phyloP scores from a whole-genome alignment of 2,113 vertebrate genomes.

The Loxodonta africana region DNA sequence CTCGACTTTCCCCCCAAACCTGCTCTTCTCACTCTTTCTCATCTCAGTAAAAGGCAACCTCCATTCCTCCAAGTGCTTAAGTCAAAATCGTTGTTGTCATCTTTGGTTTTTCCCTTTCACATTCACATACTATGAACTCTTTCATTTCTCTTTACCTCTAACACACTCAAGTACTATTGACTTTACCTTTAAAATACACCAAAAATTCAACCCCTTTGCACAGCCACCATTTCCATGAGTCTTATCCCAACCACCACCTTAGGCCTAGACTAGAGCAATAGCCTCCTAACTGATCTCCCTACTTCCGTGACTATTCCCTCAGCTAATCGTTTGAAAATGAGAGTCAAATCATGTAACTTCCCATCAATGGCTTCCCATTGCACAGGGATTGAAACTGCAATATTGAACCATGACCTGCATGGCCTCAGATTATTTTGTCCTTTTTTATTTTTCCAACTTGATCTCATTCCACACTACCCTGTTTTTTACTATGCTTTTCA shows the following conservation, averaged over 20 bases:
- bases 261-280: not conserved
- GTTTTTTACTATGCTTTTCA: not conserved
- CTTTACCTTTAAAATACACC: not conserved
- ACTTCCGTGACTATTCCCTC: not conserved
- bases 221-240: not conserved
- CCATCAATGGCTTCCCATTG: not conserved
- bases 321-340: not conserved
- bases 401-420: not conserved
- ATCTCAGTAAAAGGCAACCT: not conserved
- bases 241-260: not conserved
- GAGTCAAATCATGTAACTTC: not conserved
- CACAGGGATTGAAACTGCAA: not conserved
- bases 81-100: not conserved
- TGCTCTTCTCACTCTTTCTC: not conserved
- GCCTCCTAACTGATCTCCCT: not conserved
- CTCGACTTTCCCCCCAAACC: not conserved
- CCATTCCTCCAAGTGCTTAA: not conserved
- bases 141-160: not conserved
- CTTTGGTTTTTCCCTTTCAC: not conserved
- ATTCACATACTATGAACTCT: not conserved
- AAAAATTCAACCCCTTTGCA: not conserved
- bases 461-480: not conserved
- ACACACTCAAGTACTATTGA: not conserved
- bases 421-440: not conserved
- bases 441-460: not conserved